phyloP scores from a whole-genome alignment of 2,888 invertebrate species.

The Tuta absoluta region DNA sequence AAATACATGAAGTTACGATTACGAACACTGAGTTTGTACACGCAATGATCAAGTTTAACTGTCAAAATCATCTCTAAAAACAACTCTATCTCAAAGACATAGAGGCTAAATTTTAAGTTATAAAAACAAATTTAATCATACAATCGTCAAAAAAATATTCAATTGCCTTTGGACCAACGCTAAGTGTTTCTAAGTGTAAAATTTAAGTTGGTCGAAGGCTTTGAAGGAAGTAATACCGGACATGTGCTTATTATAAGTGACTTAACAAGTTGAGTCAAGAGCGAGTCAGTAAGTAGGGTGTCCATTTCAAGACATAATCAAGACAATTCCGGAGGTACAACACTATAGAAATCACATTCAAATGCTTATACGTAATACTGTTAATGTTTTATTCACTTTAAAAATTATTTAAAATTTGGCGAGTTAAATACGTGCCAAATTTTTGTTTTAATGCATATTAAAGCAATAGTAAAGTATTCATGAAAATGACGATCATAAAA shows the following conservation, averaged over 20 bases:
- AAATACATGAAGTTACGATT: constrained; percentile 22
- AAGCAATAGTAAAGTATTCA: no score
- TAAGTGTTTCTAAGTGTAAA: constrained; percentile 33
- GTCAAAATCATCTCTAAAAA: constrained; percentile 33
- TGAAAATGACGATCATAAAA: neutral
- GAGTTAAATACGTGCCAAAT: no score
- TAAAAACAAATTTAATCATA: constrained; percentile 15
- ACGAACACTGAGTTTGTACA: constrained; percentile 37
- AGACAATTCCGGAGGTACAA: neutral
- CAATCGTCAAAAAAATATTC: constrained; percentile 42
- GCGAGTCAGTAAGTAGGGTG: constrained; percentile 45
- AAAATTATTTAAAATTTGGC: neutral
- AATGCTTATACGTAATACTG: neutral
- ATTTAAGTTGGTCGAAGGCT: constrained; percentile 37
- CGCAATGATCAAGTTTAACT: constrained; percentile 42
- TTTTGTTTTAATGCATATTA: no score
- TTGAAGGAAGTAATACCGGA: constrained; percentile 64
- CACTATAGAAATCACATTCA: no score
- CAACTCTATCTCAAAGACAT: constrained; percentile 31
- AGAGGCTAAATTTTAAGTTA: constrained; percentile 13
- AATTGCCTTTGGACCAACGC: constrained; percentile 41
- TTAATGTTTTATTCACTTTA: neutral
- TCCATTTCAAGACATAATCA: constrained; percentile 35
- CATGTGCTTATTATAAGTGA: constrained; percentile 64
- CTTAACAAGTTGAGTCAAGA: constrained; percentile 55